Conservation (phyloP, 2,797 vertebrate species). For the Botia almorhae region DNA sequence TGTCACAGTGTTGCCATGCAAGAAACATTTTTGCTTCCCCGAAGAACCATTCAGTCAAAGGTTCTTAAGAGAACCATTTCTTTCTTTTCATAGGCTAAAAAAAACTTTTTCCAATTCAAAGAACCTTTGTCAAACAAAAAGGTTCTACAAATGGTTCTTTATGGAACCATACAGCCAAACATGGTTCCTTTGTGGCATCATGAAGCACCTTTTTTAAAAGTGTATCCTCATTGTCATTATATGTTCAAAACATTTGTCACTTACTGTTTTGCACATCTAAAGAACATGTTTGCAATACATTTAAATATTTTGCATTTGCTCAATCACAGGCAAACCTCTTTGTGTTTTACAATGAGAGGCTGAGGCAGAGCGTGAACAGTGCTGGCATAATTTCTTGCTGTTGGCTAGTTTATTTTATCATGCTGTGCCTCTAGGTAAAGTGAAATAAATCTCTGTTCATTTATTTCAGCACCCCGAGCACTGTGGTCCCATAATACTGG, state of each 20-base stretch:
- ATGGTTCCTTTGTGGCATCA: no score
- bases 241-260: not conserved
- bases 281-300: not conserved
- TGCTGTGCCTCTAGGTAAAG: constrained; percentile 69
- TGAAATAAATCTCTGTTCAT: constrained; percentile 73
- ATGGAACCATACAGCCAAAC: no score
- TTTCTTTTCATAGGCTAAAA: no score
- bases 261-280: not conserved
- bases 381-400: constrained; percentile 64
- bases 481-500: constrained; percentile 66
- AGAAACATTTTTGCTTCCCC: no score
- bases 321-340: constrained; percentile 2
- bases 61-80: no score
- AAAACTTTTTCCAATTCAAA: no score
- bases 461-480: constrained; percentile 73
- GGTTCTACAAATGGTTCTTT: no score
- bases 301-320: not conserved
- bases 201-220: no score
- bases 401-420: constrained; percentile 75
- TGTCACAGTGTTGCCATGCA: no score
- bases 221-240: not conserved
- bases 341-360: constrained; percentile 19
- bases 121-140: no score
- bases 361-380: constrained; percentile 29
- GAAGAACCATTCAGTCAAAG: no score